A percentile compares a stretch with the other conserved stretches of the same genome.
These are phyloP conservation scores for Montifringilla adamsi DNA, from an alignment of 2,113 vertebrate species.

Conservation along the genomic window DNA sequence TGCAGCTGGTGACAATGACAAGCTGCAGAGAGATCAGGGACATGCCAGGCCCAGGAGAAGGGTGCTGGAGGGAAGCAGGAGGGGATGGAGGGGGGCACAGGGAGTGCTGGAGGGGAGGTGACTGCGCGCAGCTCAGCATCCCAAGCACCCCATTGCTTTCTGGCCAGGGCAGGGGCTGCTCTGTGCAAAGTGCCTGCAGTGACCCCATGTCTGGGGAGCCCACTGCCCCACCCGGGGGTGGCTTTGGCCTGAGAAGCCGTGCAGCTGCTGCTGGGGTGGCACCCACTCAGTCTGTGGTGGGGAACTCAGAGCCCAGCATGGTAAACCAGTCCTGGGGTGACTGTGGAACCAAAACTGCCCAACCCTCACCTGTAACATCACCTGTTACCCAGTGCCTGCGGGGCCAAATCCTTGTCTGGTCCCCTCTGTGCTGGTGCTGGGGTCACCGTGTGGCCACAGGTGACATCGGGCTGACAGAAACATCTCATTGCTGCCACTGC, in stretches of 20 bases:
- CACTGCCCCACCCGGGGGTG: fast-evolving
- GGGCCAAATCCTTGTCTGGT: not conserved
- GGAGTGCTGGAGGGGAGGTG: not conserved
- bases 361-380: not conserved
- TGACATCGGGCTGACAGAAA: fast-evolving
- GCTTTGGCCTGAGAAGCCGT: not conserved
- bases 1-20: not conserved
- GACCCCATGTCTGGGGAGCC: not conserved
- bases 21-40: not conserved
- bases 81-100: not conserved
- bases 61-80: not conserved
- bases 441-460: fast-evolving
- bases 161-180: not conserved
- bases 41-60: not conserved
- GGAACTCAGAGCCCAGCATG: not conserved
- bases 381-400: fast-evolving
- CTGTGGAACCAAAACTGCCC: not conserved
- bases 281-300: fast-evolving
- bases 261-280: not conserved
- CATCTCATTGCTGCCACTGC: fast-evolving
- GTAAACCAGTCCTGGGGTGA: not conserved
- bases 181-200: not conserved
- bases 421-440: fast-evolving
- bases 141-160: not conserved
- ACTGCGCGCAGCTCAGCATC: not conserved